Evolutionary conservation across 1,140 invertebrate genomes (phyloP), one percentile per base, ranked within the genome.

Genomic region (Acromyrmex heyeri): DNA sequence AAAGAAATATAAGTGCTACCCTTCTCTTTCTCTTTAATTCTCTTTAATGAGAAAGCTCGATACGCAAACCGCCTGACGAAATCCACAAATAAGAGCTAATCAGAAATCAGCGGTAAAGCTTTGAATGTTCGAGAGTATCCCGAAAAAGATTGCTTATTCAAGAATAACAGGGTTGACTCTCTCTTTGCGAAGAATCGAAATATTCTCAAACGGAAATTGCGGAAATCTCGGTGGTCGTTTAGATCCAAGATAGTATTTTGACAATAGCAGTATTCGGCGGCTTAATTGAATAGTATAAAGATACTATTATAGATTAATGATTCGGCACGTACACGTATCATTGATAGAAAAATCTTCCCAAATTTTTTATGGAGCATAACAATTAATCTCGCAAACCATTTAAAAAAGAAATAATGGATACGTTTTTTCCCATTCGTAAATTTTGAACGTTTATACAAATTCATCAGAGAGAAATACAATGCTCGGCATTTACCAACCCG

Each of bases 251-350:
- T 83, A 72, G 7, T 21, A 30, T 14, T 55, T 61, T 12, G 38
- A 55, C 67, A 72, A 30, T 48, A 14, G 34, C 38, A n/a, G 48
- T 62, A 57, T 50, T 61, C 55, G 24, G 69, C 10, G 14, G 1
- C n/a, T 83, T 83, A 83, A 75, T 62, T 83, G 79, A 83, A 82
- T 72, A 16, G 53, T 12, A 12, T 72, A 72, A 82, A 75, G 79
- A 83, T 50, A 73, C 18, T 44, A 34, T 34, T 34, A 34, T 34
- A 75, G 38, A 70, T 81, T 59, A 70, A 44, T 59, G 34, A n/a
- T 64, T 69, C n/a, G 21, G 16, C 30, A 57, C 30, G 50, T 61
- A 21, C 30, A 57, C 30, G 50, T 61, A 21, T 18, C 3, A 18
- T 12, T 24, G 14, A 30, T 48, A 30, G 38, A 59, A 48, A 8